Evolutionary conservation across 2,888 invertebrate species (phyloP).

Genomic region (Nemoura dubitans): DNA sequence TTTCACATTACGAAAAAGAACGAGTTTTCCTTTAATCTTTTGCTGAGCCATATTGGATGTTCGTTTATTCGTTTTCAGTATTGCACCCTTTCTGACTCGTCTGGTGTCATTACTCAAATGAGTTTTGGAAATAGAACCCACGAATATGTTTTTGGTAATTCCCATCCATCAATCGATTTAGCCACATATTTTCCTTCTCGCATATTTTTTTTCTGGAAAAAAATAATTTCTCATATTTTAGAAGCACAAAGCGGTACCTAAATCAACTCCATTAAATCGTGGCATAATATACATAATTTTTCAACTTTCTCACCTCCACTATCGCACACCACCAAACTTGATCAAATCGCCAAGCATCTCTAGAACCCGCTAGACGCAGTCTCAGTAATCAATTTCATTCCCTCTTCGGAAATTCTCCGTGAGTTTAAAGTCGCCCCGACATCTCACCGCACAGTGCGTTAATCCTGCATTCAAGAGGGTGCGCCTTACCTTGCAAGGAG

Average conservation of each 20-base stretch:
- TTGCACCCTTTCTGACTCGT: background rate
- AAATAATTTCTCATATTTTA: background rate
- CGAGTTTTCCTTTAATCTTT: background rate
- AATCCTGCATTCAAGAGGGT: background rate
- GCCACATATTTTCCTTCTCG: background rate
- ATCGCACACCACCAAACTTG: background rate
- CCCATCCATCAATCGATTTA: background rate
- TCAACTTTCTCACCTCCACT: background rate
- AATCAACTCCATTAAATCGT: constrained; percentile 19
- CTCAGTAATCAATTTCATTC: constrained; percentile 1
- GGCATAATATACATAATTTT: background rate
- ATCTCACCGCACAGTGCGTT: background rate
- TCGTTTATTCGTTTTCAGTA: background rate
- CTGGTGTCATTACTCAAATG: constrained; percentile 7
- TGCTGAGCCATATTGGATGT: background rate
- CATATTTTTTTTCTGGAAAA: background rate
- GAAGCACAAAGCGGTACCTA: background rate
- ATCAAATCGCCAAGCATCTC: background rate
- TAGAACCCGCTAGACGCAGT: background rate
- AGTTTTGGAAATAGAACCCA: background rate
- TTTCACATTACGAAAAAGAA: background rate
- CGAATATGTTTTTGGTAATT: background rate
- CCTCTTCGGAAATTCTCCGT: background rate
- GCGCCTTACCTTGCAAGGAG: background rate
- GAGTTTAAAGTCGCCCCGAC: background rate